Evolutionary conservation across 2,888 invertebrate species (phyloP), one percentile per base, ranked within the genome.

Genomic region (Pediacus dermestoides): DNA sequence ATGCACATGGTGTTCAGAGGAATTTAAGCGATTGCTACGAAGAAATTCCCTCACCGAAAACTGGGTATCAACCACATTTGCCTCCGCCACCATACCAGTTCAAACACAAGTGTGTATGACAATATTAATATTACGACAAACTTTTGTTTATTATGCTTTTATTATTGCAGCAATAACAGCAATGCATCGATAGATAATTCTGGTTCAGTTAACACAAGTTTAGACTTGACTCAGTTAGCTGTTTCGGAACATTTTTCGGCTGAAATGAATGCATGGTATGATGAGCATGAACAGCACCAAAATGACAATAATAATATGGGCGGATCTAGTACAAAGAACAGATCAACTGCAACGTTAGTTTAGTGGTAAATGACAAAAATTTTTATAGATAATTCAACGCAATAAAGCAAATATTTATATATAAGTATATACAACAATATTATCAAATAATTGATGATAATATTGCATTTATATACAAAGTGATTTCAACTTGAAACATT

Each of bases 191-290:
- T n/a, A n/a, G n/a, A n/a, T n/a, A n/a, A n/a, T 43, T 48, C 53
- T 39, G 37, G 44, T 34, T 55, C 53, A 23, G 45, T 61, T 35
- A 64, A 63, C 39, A 52, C 54, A 30, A 62, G 63, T 46, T 49
- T 64, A 16, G 60, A 66, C 50, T 47, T 61, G 36, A 61, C 54
- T 51, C 62, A 61, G 22, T 34, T 63, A 25, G 63, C 68, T 26
- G 62, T 73, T 30, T 72, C 71, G 2, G 71, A 73, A 31, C 70
- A 70, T 36, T 74, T 74, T 56, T 70, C 73, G n/a, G 70, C 70
- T 16, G 76, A 76, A 61, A 73, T 75, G 73, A 66, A 76, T 43
- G 70, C 73, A n/a, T 77, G 76, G 77, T 76, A 74, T 46, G 66
- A 70, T 56, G 70, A 67, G 41, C 68, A 66, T 13, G 57, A 60